Evolutionary conservation across 1,140 invertebrate genomes (phyloP), one percentile per base, ranked within the genome.

Genomic region (Temnothorax longispinosus): DNA sequence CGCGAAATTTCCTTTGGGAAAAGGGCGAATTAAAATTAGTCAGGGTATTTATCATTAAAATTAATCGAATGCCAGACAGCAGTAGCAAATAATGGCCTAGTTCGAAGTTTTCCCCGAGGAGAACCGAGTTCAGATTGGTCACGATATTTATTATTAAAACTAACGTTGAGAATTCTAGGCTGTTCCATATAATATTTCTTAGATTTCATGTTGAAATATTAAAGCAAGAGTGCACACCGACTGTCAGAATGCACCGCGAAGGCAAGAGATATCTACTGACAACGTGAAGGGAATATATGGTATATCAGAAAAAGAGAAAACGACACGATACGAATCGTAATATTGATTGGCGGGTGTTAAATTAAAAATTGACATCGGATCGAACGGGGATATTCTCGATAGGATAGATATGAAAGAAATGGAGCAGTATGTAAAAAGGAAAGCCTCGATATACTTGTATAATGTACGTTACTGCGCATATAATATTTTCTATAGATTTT

Each of bases 341-440:
- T 75, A 84, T 84, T 84, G 56, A 84, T 84, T 74, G 69, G 27
- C 41, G 27, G 18, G 27, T 38, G n/a, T n/a, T 74, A 21, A 84
- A 84, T 84, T 84, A 47, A 75, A 75, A 75, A 75, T 75, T 60
- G 52, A 74, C 11, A 58, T 56, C 18, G 8, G 21, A 38, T 84
- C 41, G 54, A 75, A 35, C 44, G 21, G 21, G 56, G 13, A 50
- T 80, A 80, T 71, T 41, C 21, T 35, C 47, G 47, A 71, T 54
- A 32, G 35, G 8, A 56, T 38, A 41, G 13, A 54, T 62, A 32
- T n/a, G 21, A 21, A n/a, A 50, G 56, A 75, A 75, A 47, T 50
- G 41, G 54, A 71, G 21, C 78, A 47, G 15, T 32, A 47, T 15
- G 32, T 52, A 80, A 65, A 27, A 81, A 54, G n/a, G 21, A 52